phyloP scores from a whole-genome alignment of 2,888 invertebrate genomes.

The Pterostichus madidus region DNA sequence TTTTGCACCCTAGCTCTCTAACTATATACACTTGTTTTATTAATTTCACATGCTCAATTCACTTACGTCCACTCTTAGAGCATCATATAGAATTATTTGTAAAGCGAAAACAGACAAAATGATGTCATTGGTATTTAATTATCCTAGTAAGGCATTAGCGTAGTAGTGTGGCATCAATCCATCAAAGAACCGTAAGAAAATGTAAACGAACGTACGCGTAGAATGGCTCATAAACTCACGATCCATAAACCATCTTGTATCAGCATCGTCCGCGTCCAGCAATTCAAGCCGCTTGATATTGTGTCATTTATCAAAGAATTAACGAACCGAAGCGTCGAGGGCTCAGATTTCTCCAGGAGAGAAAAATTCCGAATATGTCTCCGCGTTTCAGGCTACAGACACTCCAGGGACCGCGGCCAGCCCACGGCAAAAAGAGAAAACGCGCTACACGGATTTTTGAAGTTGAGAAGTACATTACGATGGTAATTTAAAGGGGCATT shows the following conservation, averaged over 20 bases:
- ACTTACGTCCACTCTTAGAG: no score
- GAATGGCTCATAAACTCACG: slow-evolving; percentile 49
- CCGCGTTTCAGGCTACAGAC: slow-evolving; percentile 35
- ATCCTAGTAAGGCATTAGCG: slow-evolving; percentile 7
- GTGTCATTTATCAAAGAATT: slow-evolving; percentile 64
- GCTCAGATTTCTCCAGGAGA: slow-evolving; percentile 55
- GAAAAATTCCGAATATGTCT: slow-evolving; percentile 61
- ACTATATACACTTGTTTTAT: no score
- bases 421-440: slow-evolving; percentile 32
- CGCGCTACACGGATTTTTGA: slow-evolving; percentile 53
- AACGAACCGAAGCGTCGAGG: slow-evolving; percentile 60
- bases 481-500: slow-evolving; percentile 64
- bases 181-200: not conserved
- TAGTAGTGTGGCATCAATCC: slow-evolving; percentile 26
- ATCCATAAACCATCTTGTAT: slow-evolving; percentile 41
- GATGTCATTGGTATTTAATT: no score
- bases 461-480: slow-evolving; percentile 64
- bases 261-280: slow-evolving; percentile 24
- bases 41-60: no score
- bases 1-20: no score
- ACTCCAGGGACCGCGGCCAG: slow-evolving; percentile 40
- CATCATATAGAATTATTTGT: no score
- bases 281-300: slow-evolving; percentile 53
- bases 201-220: slow-evolving; percentile 4
- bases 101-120: no score